phyloP scores from a whole-genome alignment of 2,113 vertebrate species.

The Pteropus alecto region DNA sequence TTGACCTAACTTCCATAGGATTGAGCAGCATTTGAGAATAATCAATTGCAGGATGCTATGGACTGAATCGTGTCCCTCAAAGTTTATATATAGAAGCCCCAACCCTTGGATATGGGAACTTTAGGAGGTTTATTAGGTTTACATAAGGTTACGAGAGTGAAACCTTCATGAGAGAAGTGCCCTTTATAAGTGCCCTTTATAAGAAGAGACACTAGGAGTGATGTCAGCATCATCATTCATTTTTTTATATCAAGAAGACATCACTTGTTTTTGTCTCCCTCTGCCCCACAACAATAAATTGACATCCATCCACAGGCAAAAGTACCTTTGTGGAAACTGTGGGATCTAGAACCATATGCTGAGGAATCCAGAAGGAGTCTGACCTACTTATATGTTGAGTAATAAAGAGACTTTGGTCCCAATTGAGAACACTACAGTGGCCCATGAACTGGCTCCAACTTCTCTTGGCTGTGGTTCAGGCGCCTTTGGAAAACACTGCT shows the following conservation, averaged over 20 bases:
- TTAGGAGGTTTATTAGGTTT: not conserved
- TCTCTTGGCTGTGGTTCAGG: not conserved
- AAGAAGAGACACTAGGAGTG: not conserved
- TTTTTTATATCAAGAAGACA: not conserved
- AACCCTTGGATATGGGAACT: not conserved
- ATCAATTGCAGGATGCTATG: not conserved
- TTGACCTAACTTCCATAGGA: not conserved
- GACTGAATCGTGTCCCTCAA: not conserved
- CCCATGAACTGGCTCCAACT: fast-evolving
- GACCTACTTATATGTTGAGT: fast-evolving
- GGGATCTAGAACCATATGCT: not conserved
- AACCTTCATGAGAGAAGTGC: not conserved
- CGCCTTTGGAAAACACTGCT: not conserved
- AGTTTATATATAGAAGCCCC: not conserved
- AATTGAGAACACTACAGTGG: not conserved
- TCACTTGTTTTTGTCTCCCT: not conserved
- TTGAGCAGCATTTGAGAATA: not conserved
- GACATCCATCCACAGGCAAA: not conserved
- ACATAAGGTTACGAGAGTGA: not conserved
- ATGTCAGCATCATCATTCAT: not conserved
- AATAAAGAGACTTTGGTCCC: not conserved
- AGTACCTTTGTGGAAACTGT: not conserved
- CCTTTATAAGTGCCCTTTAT: not conserved
- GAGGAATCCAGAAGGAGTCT: no score
- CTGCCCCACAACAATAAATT: not conserved